Conservation (phyloP, 2,113 vertebrate species). For the Morone chrysops region DNA sequence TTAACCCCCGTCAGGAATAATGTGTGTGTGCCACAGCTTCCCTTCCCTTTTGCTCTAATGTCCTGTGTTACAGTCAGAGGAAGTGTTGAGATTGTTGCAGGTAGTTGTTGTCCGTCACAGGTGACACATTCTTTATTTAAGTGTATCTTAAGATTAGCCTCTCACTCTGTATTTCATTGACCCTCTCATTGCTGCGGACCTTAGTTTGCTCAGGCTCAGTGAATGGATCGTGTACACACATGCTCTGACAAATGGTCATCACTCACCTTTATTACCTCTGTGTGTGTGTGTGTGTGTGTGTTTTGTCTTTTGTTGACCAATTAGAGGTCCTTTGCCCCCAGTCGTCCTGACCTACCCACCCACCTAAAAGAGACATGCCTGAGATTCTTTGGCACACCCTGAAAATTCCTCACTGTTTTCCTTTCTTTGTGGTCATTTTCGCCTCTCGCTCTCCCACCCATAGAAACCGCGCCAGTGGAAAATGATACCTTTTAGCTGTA, state of each 20-base stretch:
- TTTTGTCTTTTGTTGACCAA: conserved; percentile 56
- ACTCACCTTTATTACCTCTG: conserved; percentile 18
- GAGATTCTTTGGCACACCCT: conserved; percentile 82
- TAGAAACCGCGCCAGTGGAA: conserved; percentile 52
- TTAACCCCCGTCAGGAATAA: background rate
- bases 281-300: conserved; percentile 27
- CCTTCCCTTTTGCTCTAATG: background rate
- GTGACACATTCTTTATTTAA: conserved; percentile 18
- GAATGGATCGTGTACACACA: conserved; percentile 31
- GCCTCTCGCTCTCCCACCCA: conserved; percentile 3
- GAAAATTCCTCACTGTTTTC: conserved; percentile 74
- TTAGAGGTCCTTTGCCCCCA: conserved; percentile 47
- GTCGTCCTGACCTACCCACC: conserved; percentile 32
- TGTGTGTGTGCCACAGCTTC: background rate
- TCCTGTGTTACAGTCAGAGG: background rate
- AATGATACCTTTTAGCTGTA: conserved; percentile 56
- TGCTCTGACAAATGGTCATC: conserved; percentile 31
- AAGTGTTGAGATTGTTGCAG: conserved; percentile 7
- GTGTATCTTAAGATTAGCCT: too few species aligned
- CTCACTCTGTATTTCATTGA: conserved; percentile 19
- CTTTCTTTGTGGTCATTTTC: conserved; percentile 70
- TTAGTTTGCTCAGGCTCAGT: conserved; percentile 34
- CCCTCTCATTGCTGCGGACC: background rate
- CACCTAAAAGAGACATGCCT: conserved; percentile 69
- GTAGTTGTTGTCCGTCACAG: conserved; percentile 25